phyloP scores from a whole-genome alignment of 2,888 invertebrate species.

The Phorcus lineatus region DNA sequence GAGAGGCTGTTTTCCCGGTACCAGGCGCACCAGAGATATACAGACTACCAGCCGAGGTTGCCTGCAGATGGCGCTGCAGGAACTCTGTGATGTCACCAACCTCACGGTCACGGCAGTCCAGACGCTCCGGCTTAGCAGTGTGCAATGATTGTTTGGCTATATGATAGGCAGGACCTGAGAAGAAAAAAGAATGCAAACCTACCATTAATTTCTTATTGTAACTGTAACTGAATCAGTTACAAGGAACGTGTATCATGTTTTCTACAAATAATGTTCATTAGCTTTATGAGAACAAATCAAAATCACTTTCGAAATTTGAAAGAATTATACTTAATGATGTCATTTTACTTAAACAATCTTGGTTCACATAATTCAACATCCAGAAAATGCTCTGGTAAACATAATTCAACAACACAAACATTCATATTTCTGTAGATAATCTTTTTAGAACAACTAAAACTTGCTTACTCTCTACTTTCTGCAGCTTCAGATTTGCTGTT shows the following conservation, averaged over 20 bases:
- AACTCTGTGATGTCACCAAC: conserved; percentile 83
- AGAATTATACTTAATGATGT: no score
- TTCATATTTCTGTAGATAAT: no score
- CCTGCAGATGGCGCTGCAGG: conserved; percentile 82
- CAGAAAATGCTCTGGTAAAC: background rate
- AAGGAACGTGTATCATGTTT: no score
- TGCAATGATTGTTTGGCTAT: conserved; percentile 78
- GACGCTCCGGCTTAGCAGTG: conserved; percentile 77
- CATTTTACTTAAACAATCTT: no score
- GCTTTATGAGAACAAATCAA: no score
- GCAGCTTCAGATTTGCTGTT: conserved; percentile 31
- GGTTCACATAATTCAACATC: background rate
- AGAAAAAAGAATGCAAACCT: no score
- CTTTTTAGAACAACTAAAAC: no score
- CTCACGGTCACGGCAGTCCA: conserved; percentile 86
- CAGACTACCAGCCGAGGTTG: conserved; percentile 85
- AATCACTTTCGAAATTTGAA: no score
- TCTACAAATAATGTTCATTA: no score
- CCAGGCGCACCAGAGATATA: conserved; percentile 98
- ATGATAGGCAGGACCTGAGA: conserved; percentile 63
- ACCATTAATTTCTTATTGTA: no score
- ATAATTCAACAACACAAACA: background rate
- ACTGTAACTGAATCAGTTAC: no score
- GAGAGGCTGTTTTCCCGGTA: conserved; percentile 95
- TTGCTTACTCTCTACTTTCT: conserved; percentile 36